Percentiles rank a stretch among this genome's conserved stretches.
phyloP scores from a whole-genome alignment of 1,140 invertebrate species.

The Drosophila santomea region DNA sequence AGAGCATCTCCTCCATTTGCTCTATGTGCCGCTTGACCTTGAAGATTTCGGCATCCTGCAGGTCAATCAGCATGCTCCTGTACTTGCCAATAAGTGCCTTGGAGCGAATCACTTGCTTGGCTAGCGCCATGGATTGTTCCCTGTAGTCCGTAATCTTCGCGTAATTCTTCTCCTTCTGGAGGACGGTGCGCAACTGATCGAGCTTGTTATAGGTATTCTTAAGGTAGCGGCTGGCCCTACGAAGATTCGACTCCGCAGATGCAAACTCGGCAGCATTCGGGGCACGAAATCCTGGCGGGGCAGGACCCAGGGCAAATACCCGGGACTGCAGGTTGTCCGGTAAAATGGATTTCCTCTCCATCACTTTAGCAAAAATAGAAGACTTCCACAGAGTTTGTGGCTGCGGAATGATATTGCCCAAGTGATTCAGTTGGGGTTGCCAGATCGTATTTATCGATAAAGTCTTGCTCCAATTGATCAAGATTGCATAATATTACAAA shows the following conservation, averaged over 20 bases:
- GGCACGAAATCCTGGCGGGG: not conserved
- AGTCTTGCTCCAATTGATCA: not conserved
- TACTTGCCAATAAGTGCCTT: not conserved
- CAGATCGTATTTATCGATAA: not conserved
- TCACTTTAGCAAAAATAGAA: not conserved
- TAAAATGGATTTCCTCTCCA: not conserved
- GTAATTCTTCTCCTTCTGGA: not conserved
- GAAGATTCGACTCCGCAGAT: not conserved
- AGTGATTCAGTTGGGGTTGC: not conserved
- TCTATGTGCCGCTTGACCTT: not conserved
- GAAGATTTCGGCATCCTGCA: slow-evolving; percentile 17
- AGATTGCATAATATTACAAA: not conserved
- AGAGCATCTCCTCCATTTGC: not conserved
- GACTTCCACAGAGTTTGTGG: not conserved
- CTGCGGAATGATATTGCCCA: not conserved
- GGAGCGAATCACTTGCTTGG: not conserved
- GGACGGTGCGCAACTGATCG: not conserved
- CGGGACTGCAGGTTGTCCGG: not conserved
- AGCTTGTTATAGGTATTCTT: not conserved
- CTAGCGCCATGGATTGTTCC: not conserved
- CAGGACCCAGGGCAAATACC: slow-evolving; percentile 1
- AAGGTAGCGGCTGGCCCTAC: not conserved
- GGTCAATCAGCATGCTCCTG: not conserved
- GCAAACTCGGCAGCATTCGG: not conserved
- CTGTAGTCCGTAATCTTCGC: not conserved